Evolutionary conservation across 2,888 invertebrate species (phyloP), one percentile per base, ranked within the genome.

Genomic region (Myopa tessellatipennis): DNA sequence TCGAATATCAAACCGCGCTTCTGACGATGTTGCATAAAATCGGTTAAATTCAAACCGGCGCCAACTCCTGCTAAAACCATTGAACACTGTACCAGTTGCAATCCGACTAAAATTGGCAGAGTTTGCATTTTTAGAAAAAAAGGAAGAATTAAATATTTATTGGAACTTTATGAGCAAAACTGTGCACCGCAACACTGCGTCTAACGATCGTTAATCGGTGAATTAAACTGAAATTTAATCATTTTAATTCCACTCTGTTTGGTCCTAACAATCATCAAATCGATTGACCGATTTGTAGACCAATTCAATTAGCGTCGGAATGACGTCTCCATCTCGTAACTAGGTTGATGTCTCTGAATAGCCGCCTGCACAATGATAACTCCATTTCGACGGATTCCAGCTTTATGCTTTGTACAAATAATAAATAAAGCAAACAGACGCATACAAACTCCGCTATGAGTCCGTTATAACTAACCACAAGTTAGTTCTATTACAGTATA

Each of bases 1-100:
- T 82, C 79, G 55, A 82, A 85, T 78, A 83, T 82, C 72, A 85
- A 77, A 45, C 82, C 78, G 10, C 85, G 82, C 45, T 79, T 82
- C 36, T 80, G 79, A 3, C 85, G 84, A 74, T 81, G 78, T n/a
- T 26, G 77, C 38, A 70, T 68, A 77, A 82, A 82, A 63, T 81
- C 55, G 6, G 82, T 82, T 67, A 83, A 80, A 77, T 82, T 83
- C n/a, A 75, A 58, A 52, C 65, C 68, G 7, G 63, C 67, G 12
- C 36, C 79, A 40, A 81, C 40, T 52, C 74, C 79, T 52, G 77
- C 79, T 6, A 14, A 14, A 10, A 70, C 67, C 14, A 34, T 16
- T 18, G 60, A 34, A 18, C 74, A 65, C n/a, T 52, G 16, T 18
- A 69, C 45, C 5, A 78, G 34, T 58, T 77, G 12, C 7, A 80